These are phyloP conservation scores for Gymnoscopelus braueri DNA, from an alignment of 2,797 vertebrate species.

Conservation along the genomic window DNA sequence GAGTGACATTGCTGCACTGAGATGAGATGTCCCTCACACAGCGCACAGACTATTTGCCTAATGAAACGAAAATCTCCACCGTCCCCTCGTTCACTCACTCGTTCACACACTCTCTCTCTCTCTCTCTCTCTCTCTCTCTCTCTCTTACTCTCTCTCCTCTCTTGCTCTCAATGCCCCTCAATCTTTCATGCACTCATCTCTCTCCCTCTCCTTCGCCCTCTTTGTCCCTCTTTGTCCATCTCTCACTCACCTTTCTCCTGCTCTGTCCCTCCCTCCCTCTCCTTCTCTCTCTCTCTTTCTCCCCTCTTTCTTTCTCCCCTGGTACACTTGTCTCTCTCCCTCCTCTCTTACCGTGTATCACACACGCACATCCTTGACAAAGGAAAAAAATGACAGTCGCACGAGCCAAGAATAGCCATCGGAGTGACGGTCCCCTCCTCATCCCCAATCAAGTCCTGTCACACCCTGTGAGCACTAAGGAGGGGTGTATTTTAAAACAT, in stretches of 20 bases:
- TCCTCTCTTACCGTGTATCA: constrained; percentile 18
- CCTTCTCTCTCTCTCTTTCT: constrained; percentile 1
- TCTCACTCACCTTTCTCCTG: not conserved
- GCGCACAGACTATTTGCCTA: constrained; percentile 72
- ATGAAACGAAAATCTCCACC: constrained; percentile 48
- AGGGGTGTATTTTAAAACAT: constrained; percentile 13
- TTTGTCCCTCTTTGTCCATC: too few species aligned
- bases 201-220: not conserved
- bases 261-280: constrained; percentile 4
- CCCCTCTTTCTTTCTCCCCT: not conserved
- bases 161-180: too few species aligned
- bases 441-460: constrained; percentile 24
- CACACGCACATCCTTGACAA: constrained; percentile 17
- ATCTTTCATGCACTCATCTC: not conserved
- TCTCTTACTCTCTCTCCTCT: too few species aligned
- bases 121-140: too few species aligned
- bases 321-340: not conserved
- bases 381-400: constrained; percentile 14
- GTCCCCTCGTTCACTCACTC: too few species aligned
- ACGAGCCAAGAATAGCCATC: constrained; percentile 42
- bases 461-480: constrained; percentile 13
- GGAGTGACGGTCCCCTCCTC: constrained; percentile 8
- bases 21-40: constrained; percentile 60
- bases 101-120: not conserved
- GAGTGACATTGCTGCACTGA: constrained; percentile 65